Conservation (phyloP, 2,888 invertebrate species). For the Stomorhina lunata region DNA sequence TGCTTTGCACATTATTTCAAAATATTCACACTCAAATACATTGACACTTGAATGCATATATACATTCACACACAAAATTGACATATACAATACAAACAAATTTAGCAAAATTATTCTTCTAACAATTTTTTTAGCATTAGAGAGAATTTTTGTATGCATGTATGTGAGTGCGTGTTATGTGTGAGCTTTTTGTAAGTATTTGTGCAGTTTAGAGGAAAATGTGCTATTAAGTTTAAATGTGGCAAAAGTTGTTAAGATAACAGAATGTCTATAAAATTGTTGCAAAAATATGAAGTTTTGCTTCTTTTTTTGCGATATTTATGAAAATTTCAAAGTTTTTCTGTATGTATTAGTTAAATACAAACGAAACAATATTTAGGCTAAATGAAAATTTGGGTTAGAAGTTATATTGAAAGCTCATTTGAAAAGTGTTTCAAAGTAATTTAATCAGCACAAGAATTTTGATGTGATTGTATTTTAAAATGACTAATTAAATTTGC, state of each 20-base stretch:
- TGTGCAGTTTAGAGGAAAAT: slow-evolving; percentile 35
- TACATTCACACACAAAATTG: not conserved
- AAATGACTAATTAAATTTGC: too few relatives aligned
- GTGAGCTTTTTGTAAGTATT: not conserved
- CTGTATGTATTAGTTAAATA: not conserved
- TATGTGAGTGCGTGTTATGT: not conserved
- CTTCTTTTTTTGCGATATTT: not conserved
- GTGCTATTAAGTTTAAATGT: slow-evolving; percentile 61
- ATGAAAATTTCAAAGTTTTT: not conserved
- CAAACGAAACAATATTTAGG: not conserved
- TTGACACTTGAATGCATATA: not conserved
- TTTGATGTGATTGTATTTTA: too few relatives aligned
- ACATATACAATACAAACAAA: slow-evolving; percentile 42
- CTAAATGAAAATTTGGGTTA: not conserved
- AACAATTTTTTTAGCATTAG: slow-evolving; percentile 34
- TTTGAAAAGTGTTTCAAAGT: not conserved
- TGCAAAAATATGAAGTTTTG: not conserved
- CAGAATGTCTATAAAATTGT: slow-evolving; percentile 31
- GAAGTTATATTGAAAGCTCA: not conserved
- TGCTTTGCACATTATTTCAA: slow-evolving; percentile 56
- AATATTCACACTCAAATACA: slow-evolving; percentile 32
- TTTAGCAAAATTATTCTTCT: slow-evolving; percentile 54
- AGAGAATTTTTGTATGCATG: not conserved
- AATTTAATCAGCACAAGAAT: too few relatives aligned
- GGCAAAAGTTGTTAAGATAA: slow-evolving; percentile 62